Conservation (phyloP, 2,888 invertebrate genomes). For the Melipona bicolor region DNA sequence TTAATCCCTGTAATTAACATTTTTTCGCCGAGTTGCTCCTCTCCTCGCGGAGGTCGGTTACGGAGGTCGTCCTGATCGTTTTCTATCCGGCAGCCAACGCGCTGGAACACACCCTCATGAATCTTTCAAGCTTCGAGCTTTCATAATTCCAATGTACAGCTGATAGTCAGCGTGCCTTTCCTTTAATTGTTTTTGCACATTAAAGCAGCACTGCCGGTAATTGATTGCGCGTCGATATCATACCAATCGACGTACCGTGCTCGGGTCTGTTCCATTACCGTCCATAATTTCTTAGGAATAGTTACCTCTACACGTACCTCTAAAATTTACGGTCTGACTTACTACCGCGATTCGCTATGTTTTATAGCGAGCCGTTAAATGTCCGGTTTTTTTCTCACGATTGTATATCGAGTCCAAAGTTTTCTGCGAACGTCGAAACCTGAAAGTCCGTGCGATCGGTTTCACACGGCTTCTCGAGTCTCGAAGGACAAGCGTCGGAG, state of each 20-base stretch:
- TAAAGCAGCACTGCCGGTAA: conserved; percentile 5
- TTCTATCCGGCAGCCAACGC: conserved; percentile 6
- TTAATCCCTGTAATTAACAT: conserved; percentile 38
- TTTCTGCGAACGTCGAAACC: not conserved
- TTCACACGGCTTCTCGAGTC: not conserved
- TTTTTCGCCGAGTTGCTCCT: conserved; percentile 18
- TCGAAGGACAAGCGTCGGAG: not conserved
- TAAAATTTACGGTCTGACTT: not conserved
- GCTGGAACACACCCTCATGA: conserved; percentile 10
- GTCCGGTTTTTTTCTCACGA: not conserved
- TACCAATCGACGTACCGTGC: not conserved
- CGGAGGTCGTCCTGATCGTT: not conserved
- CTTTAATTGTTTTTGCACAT: conserved; percentile 1
- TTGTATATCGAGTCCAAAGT: not conserved
- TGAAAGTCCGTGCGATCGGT: not conserved
- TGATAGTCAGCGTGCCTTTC: not conserved
- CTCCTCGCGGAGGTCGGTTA: conserved; percentile 6
- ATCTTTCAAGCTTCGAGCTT: conserved; percentile 13
- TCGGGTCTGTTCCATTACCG: not conserved
- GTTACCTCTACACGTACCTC: not conserved
- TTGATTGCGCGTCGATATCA: conserved; percentile 21
- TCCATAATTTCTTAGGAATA: not conserved
- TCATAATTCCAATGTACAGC: conserved; percentile 33
- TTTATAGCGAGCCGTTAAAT: not conserved
- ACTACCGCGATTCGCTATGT: not conserved